Conservation (phyloP, 2,113 vertebrate species). For the Hippocampus guttulatus region DNA sequence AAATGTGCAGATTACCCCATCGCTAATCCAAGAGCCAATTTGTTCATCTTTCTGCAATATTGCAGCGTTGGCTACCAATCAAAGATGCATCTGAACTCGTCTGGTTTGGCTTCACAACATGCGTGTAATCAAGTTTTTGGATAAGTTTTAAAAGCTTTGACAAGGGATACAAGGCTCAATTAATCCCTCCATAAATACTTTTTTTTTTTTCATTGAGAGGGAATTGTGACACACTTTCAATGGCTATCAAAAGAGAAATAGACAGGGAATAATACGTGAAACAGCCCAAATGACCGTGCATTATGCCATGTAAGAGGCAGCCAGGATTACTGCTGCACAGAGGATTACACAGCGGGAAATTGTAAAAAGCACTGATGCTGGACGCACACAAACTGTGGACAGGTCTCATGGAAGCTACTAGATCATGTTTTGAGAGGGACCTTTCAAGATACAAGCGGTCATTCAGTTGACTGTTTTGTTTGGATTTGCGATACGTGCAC, state of each 20-base stretch:
- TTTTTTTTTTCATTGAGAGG: too few relatives aligned
- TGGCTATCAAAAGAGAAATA: constrained; percentile 2
- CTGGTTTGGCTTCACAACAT: constrained; percentile 21
- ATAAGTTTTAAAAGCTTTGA: neutral
- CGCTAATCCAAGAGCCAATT: constrained; percentile 61
- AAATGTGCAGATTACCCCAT: constrained; percentile 57
- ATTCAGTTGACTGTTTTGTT: too few relatives aligned
- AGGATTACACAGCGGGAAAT: constrained; percentile 71
- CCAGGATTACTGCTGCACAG: constrained; percentile 67
- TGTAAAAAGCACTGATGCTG: constrained; percentile 67
- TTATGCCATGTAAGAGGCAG: constrained; percentile 64
- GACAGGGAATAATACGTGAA: constrained; percentile 51
- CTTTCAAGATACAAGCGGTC: neutral
- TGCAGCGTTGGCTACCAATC: constrained; percentile 43
- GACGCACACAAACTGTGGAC: constrained; percentile 12
- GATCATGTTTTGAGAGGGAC: neutral
- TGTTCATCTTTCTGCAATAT: constrained; percentile 61
- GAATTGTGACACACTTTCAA: neutral
- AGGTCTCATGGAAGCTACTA: neutral
- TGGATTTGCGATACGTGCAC: too few relatives aligned
- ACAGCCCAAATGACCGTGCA: constrained; percentile 62
- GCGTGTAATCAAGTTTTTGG: constrained; percentile 28
- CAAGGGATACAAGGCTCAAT: neutral
- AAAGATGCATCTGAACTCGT: constrained; percentile 41
- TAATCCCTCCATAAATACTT: neutral